Conservation (phyloP, 2,113 vertebrate species). For the Prolemur simus region DNA sequence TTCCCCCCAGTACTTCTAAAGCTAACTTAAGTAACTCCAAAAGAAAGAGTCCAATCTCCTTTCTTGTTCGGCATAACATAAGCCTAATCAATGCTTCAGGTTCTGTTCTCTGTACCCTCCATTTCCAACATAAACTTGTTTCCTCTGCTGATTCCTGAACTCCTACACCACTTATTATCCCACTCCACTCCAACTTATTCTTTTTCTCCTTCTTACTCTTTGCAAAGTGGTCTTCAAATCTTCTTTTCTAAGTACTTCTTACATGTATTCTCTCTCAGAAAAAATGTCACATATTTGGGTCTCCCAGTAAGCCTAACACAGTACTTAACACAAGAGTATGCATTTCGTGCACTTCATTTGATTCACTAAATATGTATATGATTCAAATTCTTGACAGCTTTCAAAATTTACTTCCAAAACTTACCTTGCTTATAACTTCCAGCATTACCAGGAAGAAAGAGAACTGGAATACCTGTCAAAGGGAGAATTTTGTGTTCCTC, state of each 20-base stretch:
- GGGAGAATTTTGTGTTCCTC: conserved; percentile 92
- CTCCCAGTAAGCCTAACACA: not conserved
- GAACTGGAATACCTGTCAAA: conserved; percentile 93
- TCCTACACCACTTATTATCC: not conserved
- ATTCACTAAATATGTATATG: not conserved
- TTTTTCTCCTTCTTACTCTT: not conserved
- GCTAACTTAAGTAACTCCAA: not conserved
- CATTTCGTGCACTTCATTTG: not conserved
- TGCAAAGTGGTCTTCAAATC: not conserved
- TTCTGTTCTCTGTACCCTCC: not conserved
- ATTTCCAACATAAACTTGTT: not conserved
- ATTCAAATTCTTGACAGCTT: conserved; percentile 16
- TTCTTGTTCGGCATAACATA: not conserved
- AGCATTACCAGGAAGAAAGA: conserved; percentile 98
- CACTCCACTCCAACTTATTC: not conserved
- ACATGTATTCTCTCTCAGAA: not conserved
- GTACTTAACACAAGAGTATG: not conserved
- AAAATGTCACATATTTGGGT: not conserved
- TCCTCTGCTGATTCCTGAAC: not conserved
- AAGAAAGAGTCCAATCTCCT: not conserved
- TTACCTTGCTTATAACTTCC: conserved; percentile 98
- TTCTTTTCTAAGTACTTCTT: not conserved
- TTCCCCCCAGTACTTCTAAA: not conserved
- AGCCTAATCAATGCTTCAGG: not conserved
- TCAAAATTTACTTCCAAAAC: conserved; percentile 15